Evolutionary conservation across 1,140 invertebrate species (phyloP).

Genomic region (Hypothenemus hampei): DNA sequence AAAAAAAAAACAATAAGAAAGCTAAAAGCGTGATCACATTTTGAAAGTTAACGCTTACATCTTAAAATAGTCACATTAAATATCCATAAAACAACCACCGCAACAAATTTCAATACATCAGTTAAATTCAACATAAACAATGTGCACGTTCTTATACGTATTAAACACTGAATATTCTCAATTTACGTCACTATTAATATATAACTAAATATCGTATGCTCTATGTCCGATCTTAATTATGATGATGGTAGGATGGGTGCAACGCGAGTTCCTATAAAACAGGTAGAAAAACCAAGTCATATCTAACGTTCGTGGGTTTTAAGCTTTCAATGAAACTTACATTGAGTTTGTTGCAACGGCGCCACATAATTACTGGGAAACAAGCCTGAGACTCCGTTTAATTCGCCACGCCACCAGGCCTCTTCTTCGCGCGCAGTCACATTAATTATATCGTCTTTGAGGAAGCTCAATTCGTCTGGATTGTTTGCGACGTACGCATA

Average conservation of each 20-base stretch:
- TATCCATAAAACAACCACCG: not conserved
- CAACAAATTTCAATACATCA: too few relatives aligned
- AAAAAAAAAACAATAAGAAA: slow-evolving; percentile 1
- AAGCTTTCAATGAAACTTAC: slow-evolving; percentile 48
- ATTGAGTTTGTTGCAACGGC: slow-evolving; percentile 49
- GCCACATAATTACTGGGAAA: slow-evolving; percentile 92
- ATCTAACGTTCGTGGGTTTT: not conserved
- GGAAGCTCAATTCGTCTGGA: slow-evolving; percentile 89
- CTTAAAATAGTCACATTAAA: not conserved
- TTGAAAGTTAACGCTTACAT: not conserved
- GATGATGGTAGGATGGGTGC: slow-evolving; percentile 46
- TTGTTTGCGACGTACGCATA: slow-evolving; percentile 92
- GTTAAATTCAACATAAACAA: too few relatives aligned
- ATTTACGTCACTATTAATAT: slow-evolving; percentile 16
- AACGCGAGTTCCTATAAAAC: slow-evolving; percentile 42
- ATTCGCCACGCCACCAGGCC: slow-evolving; percentile 94
- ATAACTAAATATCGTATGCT: slow-evolving; percentile 17
- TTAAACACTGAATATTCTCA: too few relatives aligned
- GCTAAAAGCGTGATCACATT: too few relatives aligned
- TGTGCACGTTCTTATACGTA: too few relatives aligned
- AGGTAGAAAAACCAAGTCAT: not conserved
- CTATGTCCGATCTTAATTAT: slow-evolving; percentile 31
- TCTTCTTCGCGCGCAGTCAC: slow-evolving; percentile 88
- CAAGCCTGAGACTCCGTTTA: slow-evolving; percentile 78
- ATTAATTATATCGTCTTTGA: slow-evolving; percentile 89